Evolutionary conservation across 2,888 invertebrate genomes (phyloP).

Genomic region (Ceriagrion tenellum): DNA sequence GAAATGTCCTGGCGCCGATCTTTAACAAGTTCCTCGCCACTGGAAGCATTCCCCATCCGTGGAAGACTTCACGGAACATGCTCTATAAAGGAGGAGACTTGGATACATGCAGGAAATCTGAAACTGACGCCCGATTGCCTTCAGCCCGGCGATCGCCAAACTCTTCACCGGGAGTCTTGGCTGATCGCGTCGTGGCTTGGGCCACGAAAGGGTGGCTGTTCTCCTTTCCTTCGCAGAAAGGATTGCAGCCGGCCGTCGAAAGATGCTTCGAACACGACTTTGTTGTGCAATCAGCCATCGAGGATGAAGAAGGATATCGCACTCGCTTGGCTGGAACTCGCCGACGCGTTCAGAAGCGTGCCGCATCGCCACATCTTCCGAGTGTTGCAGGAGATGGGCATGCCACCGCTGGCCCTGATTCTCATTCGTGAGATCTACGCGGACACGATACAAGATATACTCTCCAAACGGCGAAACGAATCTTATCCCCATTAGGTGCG

Average conservation of each 20-base stretch:
- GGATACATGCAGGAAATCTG: slow-evolving; percentile 68
- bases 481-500: background rate
- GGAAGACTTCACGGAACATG: slow-evolving; percentile 71
- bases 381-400: slow-evolving; percentile 73
- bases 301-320: slow-evolving; percentile 71
- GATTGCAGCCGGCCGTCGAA: slow-evolving; percentile 72
- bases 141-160: slow-evolving; percentile 71
- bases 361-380: slow-evolving; percentile 74
- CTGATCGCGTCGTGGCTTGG: slow-evolving; percentile 70
- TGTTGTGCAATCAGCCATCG: slow-evolving; percentile 73
- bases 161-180: slow-evolving; percentile 70
- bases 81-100: slow-evolving; percentile 72
- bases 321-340: slow-evolving; percentile 73
- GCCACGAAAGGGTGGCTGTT: slow-evolving; percentile 40
- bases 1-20: slow-evolving; percentile 69
- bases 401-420: slow-evolving; percentile 63
- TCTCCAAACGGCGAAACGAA: background rate
- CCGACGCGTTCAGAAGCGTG: slow-evolving; percentile 74
- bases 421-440: slow-evolving; percentile 38
- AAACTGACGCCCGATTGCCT: slow-evolving; percentile 72
- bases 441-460: no score
- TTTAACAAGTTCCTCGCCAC: background rate
- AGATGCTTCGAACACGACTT: slow-evolving; percentile 74
- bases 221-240: slow-evolving; percentile 71
- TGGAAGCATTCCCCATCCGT: slow-evolving; percentile 24